Evolutionary conservation across 1,140 invertebrate species (phyloP).

Genomic region (Mylabris phalerata): DNA sequence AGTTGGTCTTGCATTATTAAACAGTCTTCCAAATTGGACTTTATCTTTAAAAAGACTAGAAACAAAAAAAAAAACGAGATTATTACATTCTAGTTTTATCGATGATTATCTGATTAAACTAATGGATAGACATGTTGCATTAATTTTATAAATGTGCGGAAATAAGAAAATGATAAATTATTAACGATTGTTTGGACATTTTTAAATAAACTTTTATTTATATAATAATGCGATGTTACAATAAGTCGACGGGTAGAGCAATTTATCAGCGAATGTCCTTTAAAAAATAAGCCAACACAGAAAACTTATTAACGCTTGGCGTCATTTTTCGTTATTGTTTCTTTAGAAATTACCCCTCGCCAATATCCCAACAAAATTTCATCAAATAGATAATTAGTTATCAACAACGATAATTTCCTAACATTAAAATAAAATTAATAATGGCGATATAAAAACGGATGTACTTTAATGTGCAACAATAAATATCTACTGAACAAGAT

Average conservation of each 20-base stretch:
- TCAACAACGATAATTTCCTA: too few relatives aligned
- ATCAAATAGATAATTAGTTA: neutral
- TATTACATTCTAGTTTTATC: constrained; percentile 1
- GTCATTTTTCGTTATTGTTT: constrained; percentile 4
- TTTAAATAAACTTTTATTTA: constrained; percentile 8
- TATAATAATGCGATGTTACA: constrained; percentile 3
- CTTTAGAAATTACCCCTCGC: neutral
- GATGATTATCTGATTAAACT: constrained; percentile 7
- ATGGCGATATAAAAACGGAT: too few relatives aligned
- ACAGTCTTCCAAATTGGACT: constrained; percentile 8
- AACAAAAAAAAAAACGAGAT: neutral
- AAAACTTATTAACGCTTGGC: constrained; percentile 3
- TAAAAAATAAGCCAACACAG: constrained; percentile 10
- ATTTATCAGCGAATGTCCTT: constrained; percentile 9
- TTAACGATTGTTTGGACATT: constrained; percentile 2
- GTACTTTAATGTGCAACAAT: too few relatives aligned
- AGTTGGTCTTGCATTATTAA: constrained; percentile 19
- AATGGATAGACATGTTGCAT: neutral
- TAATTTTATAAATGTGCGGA: neutral
- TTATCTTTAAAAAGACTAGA: neutral
- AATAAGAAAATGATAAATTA: constrained; percentile 13
- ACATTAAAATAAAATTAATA: too few relatives aligned
- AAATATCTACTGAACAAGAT: too few relatives aligned
- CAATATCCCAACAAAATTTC: constrained; percentile 3
- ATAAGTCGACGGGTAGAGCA: neutral